These are phyloP conservation scores for Chiroxiphia lanceolata DNA, from an alignment of 2,797 vertebrate species.

Conservation along the genomic window DNA sequence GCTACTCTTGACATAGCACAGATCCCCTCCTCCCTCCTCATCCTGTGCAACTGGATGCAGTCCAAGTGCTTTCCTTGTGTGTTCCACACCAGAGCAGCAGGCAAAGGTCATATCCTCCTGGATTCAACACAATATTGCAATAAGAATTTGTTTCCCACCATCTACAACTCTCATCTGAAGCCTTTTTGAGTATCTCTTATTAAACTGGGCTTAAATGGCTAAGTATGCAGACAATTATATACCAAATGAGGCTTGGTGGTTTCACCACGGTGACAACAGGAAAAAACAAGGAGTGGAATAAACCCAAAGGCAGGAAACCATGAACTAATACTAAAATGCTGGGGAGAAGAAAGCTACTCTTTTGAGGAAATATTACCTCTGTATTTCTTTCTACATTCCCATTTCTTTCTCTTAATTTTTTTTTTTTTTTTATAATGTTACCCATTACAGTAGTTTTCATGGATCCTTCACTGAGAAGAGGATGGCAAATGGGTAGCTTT, in stretches of 20 bases:
- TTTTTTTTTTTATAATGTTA: not conserved
- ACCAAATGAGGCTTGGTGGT: not conserved
- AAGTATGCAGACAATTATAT: not conserved
- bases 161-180: not conserved
- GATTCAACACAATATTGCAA: not conserved
- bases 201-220: not conserved
- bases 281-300: not conserved
- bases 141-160: not conserved
- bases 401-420: not conserved
- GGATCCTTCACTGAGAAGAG: not conserved
- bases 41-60: not conserved
- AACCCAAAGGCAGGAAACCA: not conserved
- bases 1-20: not conserved
- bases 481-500: conserved; percentile 32
- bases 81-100: not conserved
- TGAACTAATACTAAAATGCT: not conserved
- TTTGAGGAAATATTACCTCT: not conserved
- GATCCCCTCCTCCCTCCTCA: not conserved
- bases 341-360: not conserved
- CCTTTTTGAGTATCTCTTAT: not conserved
- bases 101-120: conserved; percentile 1
- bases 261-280: not conserved
- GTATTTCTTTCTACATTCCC: not conserved
- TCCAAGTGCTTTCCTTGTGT: not conserved
- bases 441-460: not conserved